phyloP scores from a whole-genome alignment of 2,113 vertebrate species.

The Python bivittatus region DNA sequence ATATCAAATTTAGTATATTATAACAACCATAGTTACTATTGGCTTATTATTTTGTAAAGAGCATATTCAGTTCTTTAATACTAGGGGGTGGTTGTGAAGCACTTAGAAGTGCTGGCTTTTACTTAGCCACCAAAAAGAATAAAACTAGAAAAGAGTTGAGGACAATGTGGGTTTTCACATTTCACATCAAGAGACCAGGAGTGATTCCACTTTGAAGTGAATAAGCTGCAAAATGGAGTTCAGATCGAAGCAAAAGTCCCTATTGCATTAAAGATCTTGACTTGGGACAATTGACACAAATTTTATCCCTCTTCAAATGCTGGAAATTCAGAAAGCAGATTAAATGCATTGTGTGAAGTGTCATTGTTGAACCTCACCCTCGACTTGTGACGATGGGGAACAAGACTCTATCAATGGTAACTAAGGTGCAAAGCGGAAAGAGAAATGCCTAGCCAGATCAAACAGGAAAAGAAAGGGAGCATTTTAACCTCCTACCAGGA shows the following conservation, averaged over 20 bases:
- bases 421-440: background rate
- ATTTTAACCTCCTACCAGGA: background rate
- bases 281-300: background rate
- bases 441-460: background rate
- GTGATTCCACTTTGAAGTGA: background rate
- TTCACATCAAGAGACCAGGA: background rate
- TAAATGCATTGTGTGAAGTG: background rate
- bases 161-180: background rate
- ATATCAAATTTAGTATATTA: background rate
- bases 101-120: background rate
- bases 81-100: background rate
- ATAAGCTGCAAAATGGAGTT: background rate
- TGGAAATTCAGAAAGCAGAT: background rate
- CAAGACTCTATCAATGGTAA: background rate
- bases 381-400: background rate
- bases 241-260: background rate
- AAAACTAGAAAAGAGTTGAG: background rate
- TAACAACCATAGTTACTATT: background rate
- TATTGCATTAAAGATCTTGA: background rate
- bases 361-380: background rate
- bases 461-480: background rate
- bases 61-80: background rate
- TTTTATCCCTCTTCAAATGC: background rate
- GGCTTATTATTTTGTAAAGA: background rate
- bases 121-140: background rate